Evolutionary conservation across 2,113 vertebrate genomes (phyloP).

Genomic region (Urocitellus parryii): DNA sequence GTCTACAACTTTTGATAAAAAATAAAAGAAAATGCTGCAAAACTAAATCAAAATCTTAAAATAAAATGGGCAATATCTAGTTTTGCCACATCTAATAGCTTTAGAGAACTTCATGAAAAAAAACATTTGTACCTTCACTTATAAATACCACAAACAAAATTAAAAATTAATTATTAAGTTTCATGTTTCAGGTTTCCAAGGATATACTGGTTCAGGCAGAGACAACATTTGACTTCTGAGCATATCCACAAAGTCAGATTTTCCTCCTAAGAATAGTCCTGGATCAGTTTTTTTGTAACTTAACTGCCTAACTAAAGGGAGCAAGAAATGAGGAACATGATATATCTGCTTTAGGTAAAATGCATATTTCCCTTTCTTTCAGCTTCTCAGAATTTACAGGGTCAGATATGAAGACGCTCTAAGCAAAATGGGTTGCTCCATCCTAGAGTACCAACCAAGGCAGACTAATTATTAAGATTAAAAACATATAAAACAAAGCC

Average conservation of each 20-base stretch:
- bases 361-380: background rate
- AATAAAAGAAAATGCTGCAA: no score
- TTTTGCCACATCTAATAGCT: no score
- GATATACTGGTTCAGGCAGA: constrained; percentile 53
- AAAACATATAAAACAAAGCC: constrained; percentile 30
- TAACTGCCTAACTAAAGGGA: background rate
- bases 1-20: no score
- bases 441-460: background rate
- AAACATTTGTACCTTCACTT: constrained; percentile 42
- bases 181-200: constrained; percentile 69
- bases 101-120: no score
- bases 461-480: background rate
- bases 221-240: constrained; percentile 64
- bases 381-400: background rate
- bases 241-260: constrained; percentile 49
- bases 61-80: no score
- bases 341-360: background rate
- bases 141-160: constrained; percentile 80
- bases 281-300: constrained; percentile 10
- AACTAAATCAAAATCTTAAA: no score
- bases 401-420: background rate
- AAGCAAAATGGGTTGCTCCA: background rate
- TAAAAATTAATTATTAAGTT: constrained; percentile 80
- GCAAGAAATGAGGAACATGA: constrained; percentile 20
- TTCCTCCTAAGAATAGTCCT: constrained; percentile 63